These are phyloP conservation scores for Phoxinus phoxinus DNA, from an alignment of 2,113 vertebrate genomes.

Conservation along the genomic window DNA sequence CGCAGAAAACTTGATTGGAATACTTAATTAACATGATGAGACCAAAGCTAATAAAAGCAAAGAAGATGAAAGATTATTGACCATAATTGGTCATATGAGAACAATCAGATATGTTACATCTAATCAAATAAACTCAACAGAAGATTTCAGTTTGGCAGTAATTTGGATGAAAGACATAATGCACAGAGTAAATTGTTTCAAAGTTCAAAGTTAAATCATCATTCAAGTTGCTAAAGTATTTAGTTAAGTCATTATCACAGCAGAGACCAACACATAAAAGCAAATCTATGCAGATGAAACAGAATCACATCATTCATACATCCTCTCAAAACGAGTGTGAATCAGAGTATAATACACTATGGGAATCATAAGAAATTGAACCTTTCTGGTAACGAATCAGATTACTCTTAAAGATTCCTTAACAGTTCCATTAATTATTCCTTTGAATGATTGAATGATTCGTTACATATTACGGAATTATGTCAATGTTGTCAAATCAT, in stretches of 20 bases:
- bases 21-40: not conserved
- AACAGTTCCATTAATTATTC: not conserved
- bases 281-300: not conserved
- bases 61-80: not conserved
- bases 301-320: not conserved
- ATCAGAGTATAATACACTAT: not conserved
- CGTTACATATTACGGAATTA: too few species aligned
- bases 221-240: not conserved
- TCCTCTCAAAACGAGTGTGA: not conserved
- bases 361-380: not conserved
- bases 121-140: constrained; percentile 1
- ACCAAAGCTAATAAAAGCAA: constrained; percentile 2
- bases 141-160: not conserved
- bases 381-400: not conserved
- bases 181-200: not conserved
- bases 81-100: not conserved
- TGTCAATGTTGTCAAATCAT: not conserved
- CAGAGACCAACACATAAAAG: not conserved
- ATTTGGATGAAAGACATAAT: constrained; percentile 1
- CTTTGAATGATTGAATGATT: not conserved
- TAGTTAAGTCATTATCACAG: constrained; percentile 9
- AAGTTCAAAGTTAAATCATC: not conserved
- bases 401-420: not conserved
- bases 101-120: not conserved
- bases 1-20: not conserved